Evolutionary conservation across 2,888 invertebrate genomes (phyloP).

Genomic region (Syrphus vitripennis): DNA sequence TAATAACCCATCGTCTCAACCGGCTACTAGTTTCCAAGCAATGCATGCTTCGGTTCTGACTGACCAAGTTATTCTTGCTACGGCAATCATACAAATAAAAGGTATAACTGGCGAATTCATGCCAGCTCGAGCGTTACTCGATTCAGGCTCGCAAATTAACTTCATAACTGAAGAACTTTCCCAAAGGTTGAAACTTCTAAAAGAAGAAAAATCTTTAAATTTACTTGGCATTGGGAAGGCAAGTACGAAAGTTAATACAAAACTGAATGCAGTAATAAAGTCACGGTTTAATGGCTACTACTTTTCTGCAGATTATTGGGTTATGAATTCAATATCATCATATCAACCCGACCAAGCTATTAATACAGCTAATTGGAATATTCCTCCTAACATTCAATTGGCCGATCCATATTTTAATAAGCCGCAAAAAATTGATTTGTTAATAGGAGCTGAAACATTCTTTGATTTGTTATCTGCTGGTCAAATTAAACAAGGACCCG

Average conservation of each 20-base stretch:
- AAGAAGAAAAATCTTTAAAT: slow-evolving; percentile 9
- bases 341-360: neutral
- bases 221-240: slow-evolving; percentile 27
- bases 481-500: no score
- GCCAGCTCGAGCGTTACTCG: no score
- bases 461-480: no score
- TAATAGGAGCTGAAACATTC: no score
- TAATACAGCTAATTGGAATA: neutral
- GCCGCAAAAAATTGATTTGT: no score
- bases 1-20: no score
- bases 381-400: neutral
- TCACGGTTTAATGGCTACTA: neutral
- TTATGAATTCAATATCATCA: neutral
- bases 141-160: slow-evolving; percentile 21
- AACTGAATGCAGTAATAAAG: neutral
- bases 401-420: no score
- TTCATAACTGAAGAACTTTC: slow-evolving; percentile 48
- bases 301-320: neutral
- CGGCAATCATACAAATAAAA: no score
- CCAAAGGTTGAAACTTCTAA: slow-evolving; percentile 14
- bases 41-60: no score
- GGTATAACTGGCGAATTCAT: no score
- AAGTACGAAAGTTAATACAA: slow-evolving; percentile 3
- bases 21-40: no score
- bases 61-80: no score